Evolutionary conservation across 2,797 vertebrate species (phyloP).

Genomic region (Antennarius maculatus): DNA sequence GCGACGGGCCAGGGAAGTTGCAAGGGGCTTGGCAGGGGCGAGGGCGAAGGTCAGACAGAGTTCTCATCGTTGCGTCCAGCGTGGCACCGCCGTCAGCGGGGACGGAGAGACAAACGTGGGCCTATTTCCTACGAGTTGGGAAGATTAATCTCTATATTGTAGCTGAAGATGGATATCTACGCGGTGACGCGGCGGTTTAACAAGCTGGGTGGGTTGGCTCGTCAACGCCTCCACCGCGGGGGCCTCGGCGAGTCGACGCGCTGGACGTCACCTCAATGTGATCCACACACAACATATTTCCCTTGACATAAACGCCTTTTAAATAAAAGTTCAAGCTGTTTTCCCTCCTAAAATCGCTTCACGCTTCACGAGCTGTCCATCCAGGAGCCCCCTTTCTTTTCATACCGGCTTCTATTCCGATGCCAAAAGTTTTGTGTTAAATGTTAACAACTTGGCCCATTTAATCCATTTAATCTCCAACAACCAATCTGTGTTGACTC

Average conservation of each 20-base stretch:
- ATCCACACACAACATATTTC: neutral
- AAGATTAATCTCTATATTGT: constrained; percentile 43
- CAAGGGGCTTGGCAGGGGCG: constrained; percentile 60
- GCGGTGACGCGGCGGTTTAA: constrained; percentile 31
- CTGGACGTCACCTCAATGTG: neutral
- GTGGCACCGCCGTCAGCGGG: constrained; percentile 62
- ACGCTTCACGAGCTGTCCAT: constrained; percentile 16
- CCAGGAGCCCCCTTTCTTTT: constrained; percentile 61
- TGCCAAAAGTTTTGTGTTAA: constrained; percentile 88
- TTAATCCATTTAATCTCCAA: constrained; percentile 83
- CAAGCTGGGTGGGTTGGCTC: constrained; percentile 16
- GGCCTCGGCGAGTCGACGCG: no score
- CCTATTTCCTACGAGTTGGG: constrained; percentile 46
- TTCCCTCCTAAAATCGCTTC: neutral
- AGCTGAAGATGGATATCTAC: constrained; percentile 20
- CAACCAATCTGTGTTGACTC: constrained; percentile 90
- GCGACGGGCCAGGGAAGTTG: constrained; percentile 74
- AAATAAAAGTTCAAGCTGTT: rapidly evolving
- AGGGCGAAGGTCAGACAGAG: constrained; percentile 83
- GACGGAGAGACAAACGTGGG: constrained; percentile 56
- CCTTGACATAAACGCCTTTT: neutral
- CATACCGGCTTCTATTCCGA: constrained; percentile 78
- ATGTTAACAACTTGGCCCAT: constrained; percentile 85
- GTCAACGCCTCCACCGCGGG: neutral
- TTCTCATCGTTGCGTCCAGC: constrained; percentile 78